These are phyloP conservation scores for Eupithecia subumbrata DNA, from an alignment of 2,888 invertebrate genomes.

Conservation along the genomic window DNA sequence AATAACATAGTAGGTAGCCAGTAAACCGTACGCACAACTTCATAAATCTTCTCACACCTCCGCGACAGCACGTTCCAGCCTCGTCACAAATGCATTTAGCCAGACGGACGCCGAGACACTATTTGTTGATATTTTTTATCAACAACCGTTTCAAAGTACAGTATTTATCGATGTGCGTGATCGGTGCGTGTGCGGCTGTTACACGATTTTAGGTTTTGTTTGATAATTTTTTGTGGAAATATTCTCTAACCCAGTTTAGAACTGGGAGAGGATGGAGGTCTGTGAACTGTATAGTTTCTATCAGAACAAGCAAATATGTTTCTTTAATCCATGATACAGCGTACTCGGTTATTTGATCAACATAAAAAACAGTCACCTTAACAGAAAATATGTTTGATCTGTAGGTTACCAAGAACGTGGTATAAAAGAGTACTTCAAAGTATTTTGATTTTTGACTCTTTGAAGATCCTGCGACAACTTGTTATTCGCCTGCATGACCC, in stretches of 20 bases:
- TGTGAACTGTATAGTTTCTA: neutral
- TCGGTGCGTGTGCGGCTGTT: constrained; percentile 42
- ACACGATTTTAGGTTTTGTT: neutral
- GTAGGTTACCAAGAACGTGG: neutral
- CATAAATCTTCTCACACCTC: constrained; percentile 9
- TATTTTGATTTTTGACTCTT: neutral
- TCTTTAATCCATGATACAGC: neutral
- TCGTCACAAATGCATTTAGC: constrained; percentile 13
- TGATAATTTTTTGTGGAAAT: constrained; percentile 1
- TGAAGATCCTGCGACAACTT: neutral
- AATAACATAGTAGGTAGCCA: neutral
- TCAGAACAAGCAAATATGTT: neutral
- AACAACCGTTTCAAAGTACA: constrained; percentile 56
- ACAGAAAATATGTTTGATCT: neutral
- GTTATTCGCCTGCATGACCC: neutral
- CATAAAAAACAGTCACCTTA: neutral
- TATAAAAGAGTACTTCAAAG: neutral
- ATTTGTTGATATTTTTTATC: constrained; percentile 56
- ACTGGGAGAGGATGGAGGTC: neutral
- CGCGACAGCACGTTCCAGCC: neutral
- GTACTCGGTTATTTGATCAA: neutral
- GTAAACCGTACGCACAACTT: neutral
- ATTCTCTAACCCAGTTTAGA: neutral
- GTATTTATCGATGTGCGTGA: constrained; percentile 53
- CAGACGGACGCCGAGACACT: constrained; percentile 48